These are phyloP conservation scores for Agrypnus murinus DNA, from an alignment of 2,888 invertebrate species.

Conservation along the genomic window DNA sequence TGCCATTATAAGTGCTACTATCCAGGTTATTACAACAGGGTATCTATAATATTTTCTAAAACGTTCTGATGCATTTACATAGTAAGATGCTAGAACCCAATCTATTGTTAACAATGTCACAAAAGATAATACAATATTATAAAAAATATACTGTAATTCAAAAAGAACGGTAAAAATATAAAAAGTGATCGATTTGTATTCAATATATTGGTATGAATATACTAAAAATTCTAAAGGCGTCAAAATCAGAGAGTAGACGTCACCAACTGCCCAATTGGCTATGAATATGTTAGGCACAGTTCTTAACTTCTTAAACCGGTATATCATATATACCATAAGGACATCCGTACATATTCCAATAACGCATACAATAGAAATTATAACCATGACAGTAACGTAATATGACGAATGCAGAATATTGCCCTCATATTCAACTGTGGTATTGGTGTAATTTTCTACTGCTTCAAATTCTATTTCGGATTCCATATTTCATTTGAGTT, in stretches of 20 bases:
- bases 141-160: too few species aligned
- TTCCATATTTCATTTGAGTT: too few species aligned
- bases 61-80: not conserved
- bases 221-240: conserved; percentile 21
- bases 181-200: not conserved
- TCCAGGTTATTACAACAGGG: not conserved
- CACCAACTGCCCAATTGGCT: conserved; percentile 35
- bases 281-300: conserved; percentile 4
- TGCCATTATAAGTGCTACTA: not conserved
- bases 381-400: not conserved
- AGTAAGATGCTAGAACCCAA: conserved; percentile 25
- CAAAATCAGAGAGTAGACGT: not conserved
- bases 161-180: not conserved
- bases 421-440: not conserved
- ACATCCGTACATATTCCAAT: conserved; percentile 4
- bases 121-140: too few species aligned
- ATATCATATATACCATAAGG: not conserved
- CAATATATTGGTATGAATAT: conserved; percentile 1
- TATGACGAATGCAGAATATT: not conserved
- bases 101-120: not conserved
- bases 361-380: not conserved
- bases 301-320: not conserved
- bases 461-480: not conserved
- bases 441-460: not conserved
- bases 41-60: conserved; percentile 10